Base-by-base conservation (phyloP, 2,888 invertebrate species). In the Tigriopus californicus region DNA sequence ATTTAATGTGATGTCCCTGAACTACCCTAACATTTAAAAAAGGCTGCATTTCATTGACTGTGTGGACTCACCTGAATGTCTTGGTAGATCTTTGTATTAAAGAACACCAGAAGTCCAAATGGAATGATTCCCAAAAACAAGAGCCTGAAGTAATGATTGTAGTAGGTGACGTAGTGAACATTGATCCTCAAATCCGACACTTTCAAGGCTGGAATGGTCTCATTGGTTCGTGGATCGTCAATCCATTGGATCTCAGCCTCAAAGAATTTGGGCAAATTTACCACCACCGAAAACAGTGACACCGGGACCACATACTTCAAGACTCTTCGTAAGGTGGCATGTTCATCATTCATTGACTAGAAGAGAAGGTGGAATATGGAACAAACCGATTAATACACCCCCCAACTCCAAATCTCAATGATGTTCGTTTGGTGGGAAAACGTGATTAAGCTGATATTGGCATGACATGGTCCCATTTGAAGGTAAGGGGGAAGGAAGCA, bases 321-420 rank as follows among this genome's bases (percentile, higher is more conserved):
- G 6, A 54, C 18, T 18, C 54, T 33, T 20, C 40, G 40, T 10
- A 54, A 41, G 22, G 40, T 54, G 10, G 54, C 54, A n/a, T 41
- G 40, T 20, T n/a, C 33, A 54, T 54, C 54, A 33, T 54, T 54
- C 54, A 54, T 54, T 6, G 54, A n/a, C 54, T 54, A 47, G 11
- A 47, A 47, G 18, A 47, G 18, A 22, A 10, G 47, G n/a, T n/a
- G n/a, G n/a, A n/a, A n/a, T n/a, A n/a, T n/a, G n/a, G n/a, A n/a
- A n/a, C n/a, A n/a, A n/a, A 20, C 15, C 3, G 20, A 46, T 46
- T 12, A 47, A 47, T 11, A 22, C n/a, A 47, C 1, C 24, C 2
- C 10, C 24, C 47, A 18, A 46, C 8, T 18, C 8, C 15, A 6
- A 20, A 5, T 18, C 11, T 47, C 11, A 13, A 13, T 47, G 20